Conservation (phyloP, 2,113 vertebrate species). For the Vulpes lagopus region DNA sequence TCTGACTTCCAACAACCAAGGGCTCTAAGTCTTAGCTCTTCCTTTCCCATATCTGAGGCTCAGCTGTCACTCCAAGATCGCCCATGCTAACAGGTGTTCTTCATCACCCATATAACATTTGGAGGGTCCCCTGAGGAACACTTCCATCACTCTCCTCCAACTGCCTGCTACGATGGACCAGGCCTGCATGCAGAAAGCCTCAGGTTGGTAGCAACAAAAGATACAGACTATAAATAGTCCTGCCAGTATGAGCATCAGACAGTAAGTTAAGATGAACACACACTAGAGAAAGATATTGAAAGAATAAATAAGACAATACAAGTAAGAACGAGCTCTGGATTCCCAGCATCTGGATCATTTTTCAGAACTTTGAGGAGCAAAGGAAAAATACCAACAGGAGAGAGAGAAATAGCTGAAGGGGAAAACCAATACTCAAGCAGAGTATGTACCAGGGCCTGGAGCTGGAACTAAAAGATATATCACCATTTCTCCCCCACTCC, state of each 20-base stretch:
- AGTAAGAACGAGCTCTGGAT: not conserved
- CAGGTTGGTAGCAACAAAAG: not conserved
- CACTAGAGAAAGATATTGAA: not conserved
- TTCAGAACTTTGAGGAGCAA: not conserved
- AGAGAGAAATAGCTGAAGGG: not conserved
- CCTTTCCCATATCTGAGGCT: not conserved
- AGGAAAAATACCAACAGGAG: not conserved
- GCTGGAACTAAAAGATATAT: not conserved
- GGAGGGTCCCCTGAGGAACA: not conserved
- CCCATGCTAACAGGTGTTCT: not conserved
- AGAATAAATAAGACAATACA: conserved; percentile 13
- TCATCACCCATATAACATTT: not conserved
- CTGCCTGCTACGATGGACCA: not conserved
- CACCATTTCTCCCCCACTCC: not conserved
- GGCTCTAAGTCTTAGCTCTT: not conserved
- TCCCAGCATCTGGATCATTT: not conserved
- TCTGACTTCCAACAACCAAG: not conserved
- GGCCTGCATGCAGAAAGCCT: not conserved
- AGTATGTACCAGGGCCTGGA: not conserved
- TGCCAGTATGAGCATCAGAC: not conserved
- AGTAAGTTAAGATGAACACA: not conserved
- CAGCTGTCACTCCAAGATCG: not conserved
- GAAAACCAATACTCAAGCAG: not conserved
- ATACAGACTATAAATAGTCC: not conserved
- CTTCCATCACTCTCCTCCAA: not conserved